Conservation (phyloP, 1,140 invertebrate genomes). For the Archivesica marissinica region DNA sequence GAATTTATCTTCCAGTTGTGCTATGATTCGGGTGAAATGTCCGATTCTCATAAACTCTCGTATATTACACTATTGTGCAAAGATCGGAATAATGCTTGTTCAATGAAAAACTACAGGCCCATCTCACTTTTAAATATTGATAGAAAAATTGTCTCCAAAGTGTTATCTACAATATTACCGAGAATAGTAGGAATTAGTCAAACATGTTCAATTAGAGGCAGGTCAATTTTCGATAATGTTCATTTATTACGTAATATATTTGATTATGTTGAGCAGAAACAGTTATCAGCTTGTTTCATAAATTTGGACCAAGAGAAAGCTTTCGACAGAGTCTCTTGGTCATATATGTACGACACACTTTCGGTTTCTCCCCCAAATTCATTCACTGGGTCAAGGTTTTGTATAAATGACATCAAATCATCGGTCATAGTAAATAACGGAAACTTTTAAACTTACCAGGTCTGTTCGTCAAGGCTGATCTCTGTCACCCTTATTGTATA, state of each 20-base stretch:
- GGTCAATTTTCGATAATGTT: slow-evolving; percentile 70
- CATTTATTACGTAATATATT: slow-evolving; percentile 34
- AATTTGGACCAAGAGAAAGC: slow-evolving; percentile 57
- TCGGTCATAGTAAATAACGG: slow-evolving; percentile 66
- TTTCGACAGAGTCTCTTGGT: slow-evolving; percentile 21
- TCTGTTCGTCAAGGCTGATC: slow-evolving; percentile 83
- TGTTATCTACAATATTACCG: neutral
- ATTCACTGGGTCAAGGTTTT: slow-evolving; percentile 67
- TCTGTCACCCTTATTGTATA: slow-evolving; percentile 82
- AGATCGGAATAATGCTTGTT: slow-evolving; percentile 15
- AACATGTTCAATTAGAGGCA: slow-evolving; percentile 30
- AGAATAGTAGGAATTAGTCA: neutral
- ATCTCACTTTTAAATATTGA: slow-evolving; percentile 13
- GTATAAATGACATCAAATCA: slow-evolving; percentile 58
- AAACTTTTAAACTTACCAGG: slow-evolving; percentile 70
- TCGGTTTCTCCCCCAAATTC: slow-evolving; percentile 63
- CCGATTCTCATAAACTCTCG: slow-evolving; percentile 50
- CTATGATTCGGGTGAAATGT: slow-evolving; percentile 59
- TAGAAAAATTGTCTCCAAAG: slow-evolving; percentile 64
- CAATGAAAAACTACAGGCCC: slow-evolving; percentile 62
- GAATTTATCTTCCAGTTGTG: slow-evolving; percentile 39
- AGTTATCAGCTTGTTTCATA: slow-evolving; percentile 42
- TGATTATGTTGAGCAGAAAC: slow-evolving; percentile 66
- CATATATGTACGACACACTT: slow-evolving; percentile 63
- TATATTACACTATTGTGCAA: slow-evolving; percentile 55